Conservation (phyloP, 2,797 vertebrate genomes). For the Lacerta bilineata region DNA sequence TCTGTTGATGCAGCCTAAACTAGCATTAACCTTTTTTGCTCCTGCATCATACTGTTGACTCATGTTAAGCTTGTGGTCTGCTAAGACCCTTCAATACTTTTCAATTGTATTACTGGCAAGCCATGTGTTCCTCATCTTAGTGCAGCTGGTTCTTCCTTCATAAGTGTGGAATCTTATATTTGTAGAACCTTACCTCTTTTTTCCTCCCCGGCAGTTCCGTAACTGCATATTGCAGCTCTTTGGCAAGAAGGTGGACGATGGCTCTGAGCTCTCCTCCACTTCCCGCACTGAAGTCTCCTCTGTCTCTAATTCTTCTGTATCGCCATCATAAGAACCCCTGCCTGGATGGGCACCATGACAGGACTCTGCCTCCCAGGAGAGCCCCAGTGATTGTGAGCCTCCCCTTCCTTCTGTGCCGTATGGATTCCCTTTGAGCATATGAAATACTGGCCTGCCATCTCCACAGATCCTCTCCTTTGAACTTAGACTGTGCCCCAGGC, state of each 20-base stretch:
- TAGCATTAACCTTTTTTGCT: too few species aligned
- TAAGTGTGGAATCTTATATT: neutral
- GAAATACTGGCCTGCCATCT: conserved; percentile 43
- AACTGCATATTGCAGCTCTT: conserved; percentile 90
- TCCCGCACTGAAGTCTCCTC: conserved; percentile 91
- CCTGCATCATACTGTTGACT: too few species aligned
- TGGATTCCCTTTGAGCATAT: conserved; percentile 16
- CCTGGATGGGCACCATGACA: neutral
- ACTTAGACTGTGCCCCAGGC: neutral
- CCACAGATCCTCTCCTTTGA: conserved; percentile 39
- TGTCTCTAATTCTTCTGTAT: conserved; percentile 80
- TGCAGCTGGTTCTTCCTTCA: neutral
- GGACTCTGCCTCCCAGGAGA: conserved; percentile 44
- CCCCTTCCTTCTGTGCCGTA: conserved; percentile 30
- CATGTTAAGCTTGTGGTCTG: too few species aligned
- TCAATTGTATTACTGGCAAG: too few species aligned
- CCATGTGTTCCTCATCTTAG: too few species aligned
- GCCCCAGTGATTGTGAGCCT: conserved; percentile 28
- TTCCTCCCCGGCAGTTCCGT: conserved; percentile 82
- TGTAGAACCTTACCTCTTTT: too few species aligned
- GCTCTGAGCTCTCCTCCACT: conserved; percentile 86
- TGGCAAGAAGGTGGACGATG: conserved; percentile 88
- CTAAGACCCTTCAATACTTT: too few species aligned
- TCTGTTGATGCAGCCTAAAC: too few species aligned
- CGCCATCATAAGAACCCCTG: conserved; percentile 83